phyloP scores from a whole-genome alignment of 2,797 vertebrate genomes.

The Cirrhinus molitorella region DNA sequence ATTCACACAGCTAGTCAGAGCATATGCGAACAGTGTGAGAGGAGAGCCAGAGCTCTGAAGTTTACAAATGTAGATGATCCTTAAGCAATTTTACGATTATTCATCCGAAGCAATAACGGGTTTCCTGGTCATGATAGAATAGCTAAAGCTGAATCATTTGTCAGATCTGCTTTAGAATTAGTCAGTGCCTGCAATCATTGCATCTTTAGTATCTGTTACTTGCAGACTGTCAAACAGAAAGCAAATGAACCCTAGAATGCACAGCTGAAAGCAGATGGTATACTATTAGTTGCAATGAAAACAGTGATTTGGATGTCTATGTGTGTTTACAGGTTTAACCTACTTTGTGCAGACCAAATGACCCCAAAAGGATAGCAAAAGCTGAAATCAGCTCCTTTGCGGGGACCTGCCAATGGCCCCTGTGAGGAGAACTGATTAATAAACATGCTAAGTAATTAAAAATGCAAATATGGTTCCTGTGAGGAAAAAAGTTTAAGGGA shows the following conservation, averaged over 20 bases:
- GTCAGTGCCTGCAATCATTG: background rate
- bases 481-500: background rate
- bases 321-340: background rate
- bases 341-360: background rate
- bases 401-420: background rate
- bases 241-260: background rate
- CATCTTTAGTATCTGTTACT: background rate
- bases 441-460: constrained; percentile 2
- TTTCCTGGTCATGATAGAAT: background rate
- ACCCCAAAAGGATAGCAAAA: background rate
- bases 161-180: background rate
- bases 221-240: background rate
- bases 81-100: constrained; percentile 5
- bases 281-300: background rate
- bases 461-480: background rate
- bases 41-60: background rate
- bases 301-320: background rate
- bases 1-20: background rate
- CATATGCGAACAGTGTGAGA: background rate
- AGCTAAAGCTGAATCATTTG: background rate
- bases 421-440: background rate
- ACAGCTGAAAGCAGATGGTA: background rate
- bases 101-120: background rate
- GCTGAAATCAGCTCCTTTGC: background rate
- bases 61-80: background rate